Percentiles rank a stretch among this genome's conserved stretches.
Conservation (phyloP, 2,113 vertebrate genomes). For the Orycteropus afer region DNA sequence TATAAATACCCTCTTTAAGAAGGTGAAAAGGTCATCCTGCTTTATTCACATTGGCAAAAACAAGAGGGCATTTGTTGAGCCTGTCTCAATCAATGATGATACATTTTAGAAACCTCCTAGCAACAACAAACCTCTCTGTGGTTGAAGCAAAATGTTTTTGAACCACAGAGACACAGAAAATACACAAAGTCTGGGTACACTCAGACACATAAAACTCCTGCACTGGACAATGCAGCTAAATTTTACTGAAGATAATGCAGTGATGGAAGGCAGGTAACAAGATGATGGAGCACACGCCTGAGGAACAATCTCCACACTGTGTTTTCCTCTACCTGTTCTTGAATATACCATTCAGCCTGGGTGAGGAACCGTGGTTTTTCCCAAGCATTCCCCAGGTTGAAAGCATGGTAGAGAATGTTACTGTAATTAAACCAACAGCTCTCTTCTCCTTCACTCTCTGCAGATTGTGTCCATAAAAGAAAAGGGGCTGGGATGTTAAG, state of each 20-base stretch:
- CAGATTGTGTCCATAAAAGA: no score
- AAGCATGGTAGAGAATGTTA: slow-evolving; percentile 73
- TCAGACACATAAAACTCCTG: slow-evolving; percentile 25
- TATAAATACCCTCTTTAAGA: slow-evolving; percentile 46
- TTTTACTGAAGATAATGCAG: background rate
- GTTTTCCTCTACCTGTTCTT: slow-evolving; percentile 18
- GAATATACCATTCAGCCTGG: background rate
- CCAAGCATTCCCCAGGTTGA: slow-evolving; percentile 61
- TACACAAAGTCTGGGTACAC: background rate
- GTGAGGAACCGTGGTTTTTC: slow-evolving; percentile 70
- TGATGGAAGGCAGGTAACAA: background rate
- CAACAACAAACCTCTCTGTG: slow-evolving; percentile 33
- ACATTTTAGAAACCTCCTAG: slow-evolving; percentile 56
- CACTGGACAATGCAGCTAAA: background rate
- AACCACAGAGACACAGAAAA: background rate
- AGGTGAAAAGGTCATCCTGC: slow-evolving; percentile 62
- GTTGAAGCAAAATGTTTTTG: slow-evolving; percentile 63
- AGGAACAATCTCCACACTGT: background rate
- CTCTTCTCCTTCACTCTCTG: slow-evolving; percentile 63
- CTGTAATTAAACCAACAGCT: slow-evolving; percentile 77
- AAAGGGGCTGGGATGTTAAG: background rate
- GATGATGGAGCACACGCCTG: background rate
- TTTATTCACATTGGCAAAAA: slow-evolving; percentile 8
- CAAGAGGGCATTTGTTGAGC: background rate
- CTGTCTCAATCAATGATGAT: slow-evolving; percentile 48